Conservation (phyloP, 2,113 vertebrate species). For the Gasterosteus nipponicus region DNA sequence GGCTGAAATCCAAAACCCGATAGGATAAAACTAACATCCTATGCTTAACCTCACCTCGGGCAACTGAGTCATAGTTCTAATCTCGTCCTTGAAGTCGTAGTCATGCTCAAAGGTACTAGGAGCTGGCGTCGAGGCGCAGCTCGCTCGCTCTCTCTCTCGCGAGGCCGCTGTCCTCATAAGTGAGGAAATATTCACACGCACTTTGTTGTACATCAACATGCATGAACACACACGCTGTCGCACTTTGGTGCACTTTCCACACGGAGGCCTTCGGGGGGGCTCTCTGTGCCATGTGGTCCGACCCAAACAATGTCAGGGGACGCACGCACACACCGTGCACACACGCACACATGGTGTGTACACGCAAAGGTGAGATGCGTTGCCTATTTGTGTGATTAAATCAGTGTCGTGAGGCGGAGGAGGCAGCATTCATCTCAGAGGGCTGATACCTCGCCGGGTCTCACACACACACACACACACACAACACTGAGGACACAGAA, state of each 20-base stretch:
- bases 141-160: background rate
- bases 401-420: slow-evolving; percentile 56
- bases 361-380: slow-evolving; percentile 36
- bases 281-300: slow-evolving; percentile 20
- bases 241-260: slow-evolving; percentile 35
- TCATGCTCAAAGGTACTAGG: slow-evolving; percentile 26
- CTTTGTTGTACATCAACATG: background rate
- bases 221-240: slow-evolving; percentile 22
- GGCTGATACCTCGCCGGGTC: slow-evolving; percentile 46
- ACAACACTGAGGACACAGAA: slow-evolving; percentile 10
- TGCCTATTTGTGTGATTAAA: slow-evolving; percentile 70
- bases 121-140: background rate
- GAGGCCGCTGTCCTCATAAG: slow-evolving; percentile 10
- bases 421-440: slow-evolving; percentile 58
- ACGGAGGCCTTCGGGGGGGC: slow-evolving; percentile 11
- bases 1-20: slow-evolving; percentile 6
- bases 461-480: slow-evolving; percentile 40
- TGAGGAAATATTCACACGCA: background rate
- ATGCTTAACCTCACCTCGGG: slow-evolving; percentile 23
- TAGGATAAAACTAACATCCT: background rate
- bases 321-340: background rate
- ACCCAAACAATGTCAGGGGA: slow-evolving; percentile 23
- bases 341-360: background rate
- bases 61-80: slow-evolving; percentile 24
- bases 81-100: slow-evolving; percentile 25